These are phyloP conservation scores for Didymodactylos carnosus DNA, from an alignment of 2,888 invertebrate species.

Conservation along the genomic window DNA sequence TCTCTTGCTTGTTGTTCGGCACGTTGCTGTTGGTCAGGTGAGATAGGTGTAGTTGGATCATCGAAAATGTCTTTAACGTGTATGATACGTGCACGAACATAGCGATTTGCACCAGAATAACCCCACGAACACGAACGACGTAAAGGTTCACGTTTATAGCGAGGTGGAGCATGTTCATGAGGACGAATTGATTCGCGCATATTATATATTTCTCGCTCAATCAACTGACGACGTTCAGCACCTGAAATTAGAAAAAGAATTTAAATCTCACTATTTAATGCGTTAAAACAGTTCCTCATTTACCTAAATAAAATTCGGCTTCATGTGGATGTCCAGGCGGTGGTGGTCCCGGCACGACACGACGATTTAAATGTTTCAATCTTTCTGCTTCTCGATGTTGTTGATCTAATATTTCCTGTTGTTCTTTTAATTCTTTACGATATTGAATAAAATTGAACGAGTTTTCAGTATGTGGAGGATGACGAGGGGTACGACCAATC, in stretches of 20 bases:
- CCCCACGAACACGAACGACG: neutral
- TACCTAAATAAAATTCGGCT: neutral
- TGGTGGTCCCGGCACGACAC: neutral
- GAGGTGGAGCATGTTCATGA: neutral
- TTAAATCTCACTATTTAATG: neutral
- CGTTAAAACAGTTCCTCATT: neutral
- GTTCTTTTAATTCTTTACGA: neutral
- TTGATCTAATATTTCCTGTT: neutral
- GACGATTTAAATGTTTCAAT: no score
- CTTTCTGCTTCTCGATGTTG: neutral
- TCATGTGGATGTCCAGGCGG: neutral
- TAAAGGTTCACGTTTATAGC: neutral
- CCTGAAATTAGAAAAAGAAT: neutral
- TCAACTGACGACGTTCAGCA: neutral
- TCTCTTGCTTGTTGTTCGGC: neutral
- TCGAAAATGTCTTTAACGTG: neutral
- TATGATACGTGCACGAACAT: neutral
- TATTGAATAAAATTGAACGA: neutral
- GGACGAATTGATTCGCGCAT: neutral
- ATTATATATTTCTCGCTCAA: neutral
- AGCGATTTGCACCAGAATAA: neutral
- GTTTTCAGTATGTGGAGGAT: neutral
- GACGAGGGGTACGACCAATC: no score
- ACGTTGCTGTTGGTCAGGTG: neutral
- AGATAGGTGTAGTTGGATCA: no score